Conservation (phyloP, 2,888 invertebrate genomes). For the Troilus luridus region DNA sequence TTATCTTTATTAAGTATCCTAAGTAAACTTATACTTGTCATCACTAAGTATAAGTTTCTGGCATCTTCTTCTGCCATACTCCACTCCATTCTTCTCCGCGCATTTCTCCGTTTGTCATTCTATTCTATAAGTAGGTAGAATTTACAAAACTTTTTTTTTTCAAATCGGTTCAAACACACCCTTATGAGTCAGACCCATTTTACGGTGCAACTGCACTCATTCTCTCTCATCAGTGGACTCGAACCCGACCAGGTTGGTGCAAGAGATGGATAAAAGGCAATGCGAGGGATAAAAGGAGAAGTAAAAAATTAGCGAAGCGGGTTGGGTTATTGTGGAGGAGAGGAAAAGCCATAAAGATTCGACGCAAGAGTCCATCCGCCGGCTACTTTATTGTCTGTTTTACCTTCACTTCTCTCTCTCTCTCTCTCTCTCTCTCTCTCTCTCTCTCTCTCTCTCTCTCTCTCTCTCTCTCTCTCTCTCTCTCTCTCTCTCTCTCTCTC, state of each 20-base stretch:
- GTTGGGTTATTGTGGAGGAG: neutral
- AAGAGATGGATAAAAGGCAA: neutral
- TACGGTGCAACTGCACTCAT: neutral
- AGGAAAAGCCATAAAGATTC: neutral
- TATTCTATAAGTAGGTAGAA: too few relatives aligned
- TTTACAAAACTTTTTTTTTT: too few relatives aligned
- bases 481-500: too few relatives aligned
- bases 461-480: neutral
- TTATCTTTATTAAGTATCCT: too few relatives aligned
- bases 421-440: neutral
- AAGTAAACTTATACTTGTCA: too few relatives aligned
- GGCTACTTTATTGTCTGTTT: neutral
- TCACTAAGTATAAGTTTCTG: too few relatives aligned
- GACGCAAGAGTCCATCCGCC: neutral
- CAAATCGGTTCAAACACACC: too few relatives aligned
- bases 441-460: neutral
- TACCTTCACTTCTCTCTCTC: neutral
- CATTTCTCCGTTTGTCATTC: too few relatives aligned
- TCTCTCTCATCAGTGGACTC: neutral
- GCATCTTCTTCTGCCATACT: too few relatives aligned
- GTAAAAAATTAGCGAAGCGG: neutral
- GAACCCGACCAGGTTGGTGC: neutral
- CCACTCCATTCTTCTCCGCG: too few relatives aligned
- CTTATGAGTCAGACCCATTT: too few relatives aligned
- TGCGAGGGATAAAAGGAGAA: neutral